These are phyloP conservation scores for Micromys minutus DNA, from an alignment of 2,113 vertebrate species.

Conservation along the genomic window DNA sequence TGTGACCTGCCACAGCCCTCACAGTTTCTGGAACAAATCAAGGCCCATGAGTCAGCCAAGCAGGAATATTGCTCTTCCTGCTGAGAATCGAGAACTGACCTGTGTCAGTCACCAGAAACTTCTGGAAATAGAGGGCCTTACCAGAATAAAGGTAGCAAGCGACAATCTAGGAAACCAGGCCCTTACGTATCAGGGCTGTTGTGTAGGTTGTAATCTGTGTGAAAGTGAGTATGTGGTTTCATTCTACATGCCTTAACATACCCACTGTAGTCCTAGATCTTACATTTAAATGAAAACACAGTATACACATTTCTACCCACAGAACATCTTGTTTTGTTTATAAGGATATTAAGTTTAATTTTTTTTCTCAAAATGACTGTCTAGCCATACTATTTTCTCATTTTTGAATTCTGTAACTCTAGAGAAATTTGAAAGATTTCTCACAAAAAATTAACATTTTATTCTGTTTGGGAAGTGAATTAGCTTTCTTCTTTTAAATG, in stretches of 20 bases:
- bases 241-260: neutral
- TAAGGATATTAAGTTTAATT: conserved; percentile 29
- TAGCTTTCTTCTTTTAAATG: conserved; percentile 64
- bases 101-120: neutral
- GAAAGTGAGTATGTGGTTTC: conserved; percentile 47
- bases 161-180: neutral
- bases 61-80: conserved; percentile 29
- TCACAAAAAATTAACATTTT: conserved; percentile 35
- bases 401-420: conserved; percentile 67
- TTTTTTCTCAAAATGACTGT: conserved; percentile 21
- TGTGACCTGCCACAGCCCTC: conserved; percentile 9
- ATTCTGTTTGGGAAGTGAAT: conserved; percentile 41
- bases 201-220: conserved; percentile 26
- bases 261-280: conserved; percentile 2
- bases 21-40: conserved; percentile 41
- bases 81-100: neutral
- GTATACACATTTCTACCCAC: neutral
- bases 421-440: conserved; percentile 66
- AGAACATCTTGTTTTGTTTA: conserved; percentile 10
- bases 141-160: conserved; percentile 35
- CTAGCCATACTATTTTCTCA: conserved; percentile 35
- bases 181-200: neutral
- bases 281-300: conserved; percentile 26
- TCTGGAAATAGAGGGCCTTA: conserved; percentile 43
- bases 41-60: neutral